Conservation (phyloP, 2,113 vertebrate species). For the Gymnobelideus leadbeateri region DNA sequence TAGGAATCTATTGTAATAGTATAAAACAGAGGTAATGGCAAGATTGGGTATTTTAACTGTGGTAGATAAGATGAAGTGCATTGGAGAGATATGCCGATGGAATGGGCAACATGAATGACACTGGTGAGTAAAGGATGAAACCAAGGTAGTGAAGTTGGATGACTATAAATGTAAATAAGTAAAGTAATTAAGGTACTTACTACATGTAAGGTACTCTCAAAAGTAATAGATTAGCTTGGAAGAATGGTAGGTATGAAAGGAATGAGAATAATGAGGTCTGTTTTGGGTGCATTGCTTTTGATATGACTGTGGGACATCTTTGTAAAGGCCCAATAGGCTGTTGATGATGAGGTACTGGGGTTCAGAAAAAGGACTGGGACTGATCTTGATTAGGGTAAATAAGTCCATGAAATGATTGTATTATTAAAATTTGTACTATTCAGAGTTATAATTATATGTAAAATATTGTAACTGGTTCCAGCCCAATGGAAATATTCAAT, state of each 20-base stretch:
- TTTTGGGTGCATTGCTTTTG: neutral
- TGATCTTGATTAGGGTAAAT: neutral
- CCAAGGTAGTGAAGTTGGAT: neutral
- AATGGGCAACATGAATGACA: neutral
- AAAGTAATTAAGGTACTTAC: too few relatives aligned
- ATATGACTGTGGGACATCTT: neutral
- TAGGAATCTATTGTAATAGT: neutral
- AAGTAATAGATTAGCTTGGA: neutral
- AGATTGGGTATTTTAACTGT: neutral
- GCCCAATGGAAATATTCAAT: neutral
- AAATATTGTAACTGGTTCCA: neutral
- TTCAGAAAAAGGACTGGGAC: neutral
- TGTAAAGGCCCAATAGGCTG: neutral
- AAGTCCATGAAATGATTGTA: too few relatives aligned
- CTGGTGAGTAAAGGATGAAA: neutral
- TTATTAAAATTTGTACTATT: too few relatives aligned
- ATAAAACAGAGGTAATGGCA: neutral
- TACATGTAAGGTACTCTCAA: neutral
- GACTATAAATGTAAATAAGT: neutral
- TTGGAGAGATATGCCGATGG: neutral
- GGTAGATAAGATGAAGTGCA: neutral
- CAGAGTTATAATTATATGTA: neutral
- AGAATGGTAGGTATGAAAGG: neutral
- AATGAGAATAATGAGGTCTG: neutral
- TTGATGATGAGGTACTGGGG: neutral